These are phyloP conservation scores for Mycetomoellerius zeteki DNA, from an alignment of 1,140 invertebrate genomes.

Conservation along the genomic window DNA sequence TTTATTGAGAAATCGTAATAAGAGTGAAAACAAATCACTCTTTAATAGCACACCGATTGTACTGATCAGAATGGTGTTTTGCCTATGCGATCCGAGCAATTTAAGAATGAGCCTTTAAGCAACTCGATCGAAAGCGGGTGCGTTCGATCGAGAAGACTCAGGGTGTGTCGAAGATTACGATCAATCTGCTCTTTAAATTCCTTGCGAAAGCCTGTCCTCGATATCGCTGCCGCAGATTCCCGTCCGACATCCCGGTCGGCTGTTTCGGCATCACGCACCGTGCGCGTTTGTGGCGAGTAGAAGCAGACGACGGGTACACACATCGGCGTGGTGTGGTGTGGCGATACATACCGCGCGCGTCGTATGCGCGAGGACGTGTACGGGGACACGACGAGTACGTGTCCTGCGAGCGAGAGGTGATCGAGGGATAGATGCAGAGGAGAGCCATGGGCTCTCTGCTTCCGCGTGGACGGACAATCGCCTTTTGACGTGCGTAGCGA, in stretches of 20 bases:
- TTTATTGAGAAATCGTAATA: constrained; percentile 10
- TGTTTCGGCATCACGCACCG: constrained; percentile 71
- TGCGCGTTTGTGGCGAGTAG: background rate
- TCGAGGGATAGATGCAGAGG: constrained; percentile 78
- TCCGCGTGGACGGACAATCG: constrained; percentile 78
- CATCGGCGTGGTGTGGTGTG: background rate
- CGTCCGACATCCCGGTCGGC: constrained; percentile 49
- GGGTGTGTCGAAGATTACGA: constrained; percentile 51
- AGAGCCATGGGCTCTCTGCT: constrained; percentile 70
- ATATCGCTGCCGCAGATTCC: constrained; percentile 57
- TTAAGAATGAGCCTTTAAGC: background rate
- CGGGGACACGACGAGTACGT: constrained; percentile 81
- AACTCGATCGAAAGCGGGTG: background rate
- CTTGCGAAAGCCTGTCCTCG: constrained; percentile 51
- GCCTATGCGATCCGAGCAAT: background rate
- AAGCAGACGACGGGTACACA: constrained; percentile 32
- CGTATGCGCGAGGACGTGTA: constrained; percentile 77
- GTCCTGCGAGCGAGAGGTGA: constrained; percentile 77
- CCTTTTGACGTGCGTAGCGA: constrained; percentile 68
- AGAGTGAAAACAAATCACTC: background rate
- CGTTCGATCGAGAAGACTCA: constrained; percentile 9
- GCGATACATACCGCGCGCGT: constrained; percentile 62
- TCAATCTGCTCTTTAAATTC: constrained; percentile 52
- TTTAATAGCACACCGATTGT: background rate
- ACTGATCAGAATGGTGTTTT: background rate